Conservation (phyloP, 2,113 vertebrate genomes). For the Pavo muticus region DNA sequence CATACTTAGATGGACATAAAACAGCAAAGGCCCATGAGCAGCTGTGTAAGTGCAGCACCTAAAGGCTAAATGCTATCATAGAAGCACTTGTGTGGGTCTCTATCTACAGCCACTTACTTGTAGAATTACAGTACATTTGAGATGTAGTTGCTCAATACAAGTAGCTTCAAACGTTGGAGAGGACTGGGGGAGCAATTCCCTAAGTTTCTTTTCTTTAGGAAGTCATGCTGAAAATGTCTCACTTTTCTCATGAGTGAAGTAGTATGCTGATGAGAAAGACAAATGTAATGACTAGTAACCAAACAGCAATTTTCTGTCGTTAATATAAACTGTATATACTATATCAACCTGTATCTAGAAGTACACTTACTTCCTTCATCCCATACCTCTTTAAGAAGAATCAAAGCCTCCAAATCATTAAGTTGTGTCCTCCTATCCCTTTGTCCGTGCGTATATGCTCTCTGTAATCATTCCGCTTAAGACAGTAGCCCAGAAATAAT, state of each 20-base stretch:
- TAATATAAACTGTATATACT: background rate
- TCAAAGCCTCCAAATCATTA: background rate
- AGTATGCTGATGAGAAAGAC: background rate
- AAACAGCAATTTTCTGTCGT: background rate
- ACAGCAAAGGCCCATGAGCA: accelerated
- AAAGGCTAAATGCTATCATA: background rate
- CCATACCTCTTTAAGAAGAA: background rate
- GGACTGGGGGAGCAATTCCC: background rate
- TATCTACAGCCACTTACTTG: background rate
- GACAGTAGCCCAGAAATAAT: background rate
- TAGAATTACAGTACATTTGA: background rate
- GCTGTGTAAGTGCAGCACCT: background rate
- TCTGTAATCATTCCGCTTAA: background rate
- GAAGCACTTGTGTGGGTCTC: background rate
- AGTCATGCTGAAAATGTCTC: background rate
- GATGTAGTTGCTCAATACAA: background rate
- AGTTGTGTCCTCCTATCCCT: background rate
- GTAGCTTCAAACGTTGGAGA: background rate
- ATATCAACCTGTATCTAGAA: background rate
- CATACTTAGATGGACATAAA: background rate
- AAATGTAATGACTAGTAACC: background rate
- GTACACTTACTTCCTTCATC: background rate
- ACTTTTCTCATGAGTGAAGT: background rate
- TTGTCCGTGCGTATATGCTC: background rate
- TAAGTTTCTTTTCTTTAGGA: background rate